Evolutionary conservation across 2,113 vertebrate species (phyloP), one percentile per base, ranked within the genome.

Genomic region (Scophthalmus maximus): DNA sequence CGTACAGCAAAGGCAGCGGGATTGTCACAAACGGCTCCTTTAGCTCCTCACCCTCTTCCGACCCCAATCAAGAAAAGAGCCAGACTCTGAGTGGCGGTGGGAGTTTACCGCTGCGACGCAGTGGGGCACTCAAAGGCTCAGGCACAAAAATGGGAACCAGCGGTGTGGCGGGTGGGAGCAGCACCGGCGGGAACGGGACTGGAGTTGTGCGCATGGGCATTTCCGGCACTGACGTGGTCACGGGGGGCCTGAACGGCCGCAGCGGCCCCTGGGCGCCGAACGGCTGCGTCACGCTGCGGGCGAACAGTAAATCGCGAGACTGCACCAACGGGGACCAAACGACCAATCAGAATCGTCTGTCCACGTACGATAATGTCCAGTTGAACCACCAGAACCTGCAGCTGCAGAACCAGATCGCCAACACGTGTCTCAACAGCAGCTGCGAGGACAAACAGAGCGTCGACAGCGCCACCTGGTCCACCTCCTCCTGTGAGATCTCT

Each of bases 401-500:
- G 61, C 94, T n/a, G 26, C 91, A 89, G 83, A 91, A 79, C 71
- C 91, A 91, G 44, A 57, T 68, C 36, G 0, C 40, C 87, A 87
- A 73, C 90, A 73, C 69, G 0, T 91, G 89, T 69, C 81, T 89
- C 26, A 88, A 79, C 88, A 89, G 79, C 88, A 95, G 90, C 86
- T 93, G 95, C 0, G 98, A 99, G 52, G 98, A 99, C 91, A 98
- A 99, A 18, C 98, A 98, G 91, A 99, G 98, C 0, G 92, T 99
- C 7, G 97, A 98, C 93, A 99, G 98, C 8, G 97, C 98, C 71
- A 98, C 98, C n/a, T 99, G 98, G 97, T 99, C 97, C 77, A 98
- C 96, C 0, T 99, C 98, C 6, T 99, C 97, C 9, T 98, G 96
- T 22, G 97, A 99, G 68, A 98, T 99, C 89, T 98, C 97, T 9